A percentile compares a stretch with the other conserved stretches of the same genome.
These are phyloP conservation scores for Rhabditoides inermis DNA, from an alignment of 2,888 invertebrate species.

Conservation along the genomic window DNA sequence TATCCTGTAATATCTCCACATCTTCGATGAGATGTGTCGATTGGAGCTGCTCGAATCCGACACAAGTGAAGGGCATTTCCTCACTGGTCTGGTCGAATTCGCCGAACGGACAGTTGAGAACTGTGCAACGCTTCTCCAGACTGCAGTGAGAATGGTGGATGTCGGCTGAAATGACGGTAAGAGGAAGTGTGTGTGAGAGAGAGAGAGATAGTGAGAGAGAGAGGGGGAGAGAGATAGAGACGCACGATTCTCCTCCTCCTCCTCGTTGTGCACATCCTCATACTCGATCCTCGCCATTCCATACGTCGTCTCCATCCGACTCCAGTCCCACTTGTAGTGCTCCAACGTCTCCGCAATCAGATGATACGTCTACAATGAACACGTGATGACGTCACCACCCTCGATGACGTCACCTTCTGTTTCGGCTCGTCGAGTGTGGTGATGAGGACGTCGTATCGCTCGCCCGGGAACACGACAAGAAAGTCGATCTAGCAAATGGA, in stretches of 20 bases:
- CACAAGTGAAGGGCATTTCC: slow-evolving; percentile 37
- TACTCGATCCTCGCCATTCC: slow-evolving; percentile 42
- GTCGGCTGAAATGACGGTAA: slow-evolving; percentile 24
- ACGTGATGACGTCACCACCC: no score
- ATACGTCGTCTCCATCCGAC: slow-evolving; percentile 21
- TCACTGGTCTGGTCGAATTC: no score
- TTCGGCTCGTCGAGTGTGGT: slow-evolving; percentile 22
- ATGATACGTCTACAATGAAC: no score
- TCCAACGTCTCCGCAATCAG: no score
- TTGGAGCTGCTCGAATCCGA: slow-evolving; percentile 28
- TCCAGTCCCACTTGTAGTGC: no score
- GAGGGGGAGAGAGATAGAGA: no score
- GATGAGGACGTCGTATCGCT: slow-evolving; percentile 45
- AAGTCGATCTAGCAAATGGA: slow-evolving; percentile 17
- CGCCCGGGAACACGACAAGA: slow-evolving; percentile 45
- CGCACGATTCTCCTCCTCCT: no score
- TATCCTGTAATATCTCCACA: slow-evolving; percentile 17
- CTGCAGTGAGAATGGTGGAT: slow-evolving; percentile 30
- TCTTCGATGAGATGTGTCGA: no score
- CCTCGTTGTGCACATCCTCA: slow-evolving; percentile 14
- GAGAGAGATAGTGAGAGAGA: no score
- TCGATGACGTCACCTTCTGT: no score
- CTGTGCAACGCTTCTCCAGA: slow-evolving; percentile 15
- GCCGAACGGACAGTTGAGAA: slow-evolving; percentile 40
- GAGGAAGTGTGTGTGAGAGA: no score